These are phyloP conservation scores for Nomia melanderi DNA, from an alignment of 1,140 invertebrate species.

Conservation along the genomic window DNA sequence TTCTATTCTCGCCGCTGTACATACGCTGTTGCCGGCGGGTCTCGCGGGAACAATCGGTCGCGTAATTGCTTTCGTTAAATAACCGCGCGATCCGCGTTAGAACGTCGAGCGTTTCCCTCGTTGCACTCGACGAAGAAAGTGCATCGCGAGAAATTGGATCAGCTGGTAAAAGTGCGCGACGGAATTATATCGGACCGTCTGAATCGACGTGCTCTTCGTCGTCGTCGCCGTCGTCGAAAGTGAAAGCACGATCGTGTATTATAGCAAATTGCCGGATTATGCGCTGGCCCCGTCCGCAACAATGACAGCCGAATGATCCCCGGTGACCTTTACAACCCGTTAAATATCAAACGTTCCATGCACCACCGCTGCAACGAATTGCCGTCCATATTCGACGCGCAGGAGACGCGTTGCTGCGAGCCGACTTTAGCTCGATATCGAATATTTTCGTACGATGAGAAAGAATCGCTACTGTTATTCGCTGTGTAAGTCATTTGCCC, in stretches of 20 bases:
- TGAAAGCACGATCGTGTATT: conserved; percentile 64
- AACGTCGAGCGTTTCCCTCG: background rate
- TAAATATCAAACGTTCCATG: conserved; percentile 59
- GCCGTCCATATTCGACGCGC: too few relatives aligned
- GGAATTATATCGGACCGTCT: conserved; percentile 15
- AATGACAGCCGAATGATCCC: conserved; percentile 64
- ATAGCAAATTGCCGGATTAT: conserved; percentile 18
- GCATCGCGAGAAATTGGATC: conserved; percentile 14
- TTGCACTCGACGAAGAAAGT: conserved; percentile 21
- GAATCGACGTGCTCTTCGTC: conserved; percentile 31
- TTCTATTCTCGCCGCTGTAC: too few relatives aligned
- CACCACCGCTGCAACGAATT: background rate
- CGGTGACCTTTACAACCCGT: conserved; percentile 56
- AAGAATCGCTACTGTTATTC: too few relatives aligned
- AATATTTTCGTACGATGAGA: background rate
- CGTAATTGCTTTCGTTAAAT: conserved; percentile 13
- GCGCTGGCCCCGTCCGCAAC: conserved; percentile 45
- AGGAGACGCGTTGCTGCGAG: background rate
- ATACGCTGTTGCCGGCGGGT: too few relatives aligned
- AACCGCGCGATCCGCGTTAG: background rate
- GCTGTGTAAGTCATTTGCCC: too few relatives aligned
- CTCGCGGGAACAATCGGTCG: background rate
- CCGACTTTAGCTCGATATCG: background rate
- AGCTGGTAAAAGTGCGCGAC: conserved; percentile 17
- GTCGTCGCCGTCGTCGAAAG: conserved; percentile 58